Evolutionary conservation across 1,140 invertebrate species (phyloP), one percentile per base, ranked within the genome.

Genomic region (Tenebrio molitor): DNA sequence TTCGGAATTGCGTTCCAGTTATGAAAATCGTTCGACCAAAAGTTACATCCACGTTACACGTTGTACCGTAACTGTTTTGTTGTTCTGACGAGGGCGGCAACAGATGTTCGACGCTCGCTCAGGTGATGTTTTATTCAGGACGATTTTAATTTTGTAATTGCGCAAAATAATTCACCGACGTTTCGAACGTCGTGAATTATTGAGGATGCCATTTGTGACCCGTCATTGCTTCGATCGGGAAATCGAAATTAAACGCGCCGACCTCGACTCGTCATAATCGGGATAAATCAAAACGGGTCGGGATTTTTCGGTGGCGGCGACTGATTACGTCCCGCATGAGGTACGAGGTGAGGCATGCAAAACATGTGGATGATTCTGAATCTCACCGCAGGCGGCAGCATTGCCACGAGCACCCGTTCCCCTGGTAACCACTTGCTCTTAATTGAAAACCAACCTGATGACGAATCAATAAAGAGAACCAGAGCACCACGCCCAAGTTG

Each of bases 371-470:
- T 63, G 69, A 71, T 74, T 42, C 39, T 68, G 69, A 68, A 68
- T 70, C 73, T 68, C 73, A 41, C 70, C 69, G 70, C 69, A 41
- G 62, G 74, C 50, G 66, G 76, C 69, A 58, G 73, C 69, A 69
- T 62, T 58, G 70, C 70, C 71, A 69, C 69, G 69, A 74, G 74
- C 74, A 76, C 74, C 69, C 79, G 81, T 82, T 81, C 75, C 82
- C 81, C 75, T 81, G 81, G 81, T 80, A 81, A 83, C 82, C 81
- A 82, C 82, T 83, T 81, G 80, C 80, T 81, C 82, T 82, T 83
- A 83, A 83, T 83, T 83, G 82, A 83, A 83, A 83, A 83, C 79
- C 81, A 81, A 83, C 81, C 81, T 83, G 81, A 83, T 83, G 81
- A 83, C 81, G 81, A 83, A 83, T 83, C 81, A 82, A 83, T 83